Conservation (phyloP, 2,797 vertebrate species). For the Adelosebastes latens region DNA sequence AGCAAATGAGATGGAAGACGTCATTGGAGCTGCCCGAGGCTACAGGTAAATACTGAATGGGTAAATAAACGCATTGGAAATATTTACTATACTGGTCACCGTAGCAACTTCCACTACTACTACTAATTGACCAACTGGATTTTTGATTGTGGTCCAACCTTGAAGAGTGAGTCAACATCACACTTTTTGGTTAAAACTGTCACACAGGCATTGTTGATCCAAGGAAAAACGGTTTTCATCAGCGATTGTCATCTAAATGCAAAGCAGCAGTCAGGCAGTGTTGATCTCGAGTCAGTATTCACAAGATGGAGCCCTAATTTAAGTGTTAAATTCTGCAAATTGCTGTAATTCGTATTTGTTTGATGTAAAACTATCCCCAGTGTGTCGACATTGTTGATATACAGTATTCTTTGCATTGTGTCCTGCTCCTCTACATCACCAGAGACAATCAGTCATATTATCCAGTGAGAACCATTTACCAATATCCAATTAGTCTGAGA, state of each 20-base stretch:
- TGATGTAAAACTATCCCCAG: background rate
- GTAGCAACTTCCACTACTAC: too few relatives aligned
- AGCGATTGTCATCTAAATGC: constrained; percentile 31
- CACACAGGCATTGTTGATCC: constrained; percentile 4
- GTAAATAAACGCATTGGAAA: too few relatives aligned
- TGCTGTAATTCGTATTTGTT: background rate
- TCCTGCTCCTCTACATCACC: background rate
- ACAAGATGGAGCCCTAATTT: background rate
- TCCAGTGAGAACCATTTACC: background rate
- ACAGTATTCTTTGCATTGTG: background rate
- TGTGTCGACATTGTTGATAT: background rate
- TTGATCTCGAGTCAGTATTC: background rate
- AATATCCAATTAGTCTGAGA: background rate
- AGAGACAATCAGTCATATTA: background rate
- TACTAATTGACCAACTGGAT: background rate
- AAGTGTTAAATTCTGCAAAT: background rate
- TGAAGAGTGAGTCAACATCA: constrained; percentile 12
- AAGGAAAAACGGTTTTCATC: background rate
- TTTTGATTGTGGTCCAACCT: background rate
- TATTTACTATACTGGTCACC: too few relatives aligned
- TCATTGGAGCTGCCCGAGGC: too few relatives aligned
- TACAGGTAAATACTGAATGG: too few relatives aligned
- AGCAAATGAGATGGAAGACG: too few relatives aligned
- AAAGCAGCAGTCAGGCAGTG: constrained; percentile 17
- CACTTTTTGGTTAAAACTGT: background rate